phyloP scores from a whole-genome alignment of 2,113 vertebrate genomes.

The Sceloporus tristichus region DNA sequence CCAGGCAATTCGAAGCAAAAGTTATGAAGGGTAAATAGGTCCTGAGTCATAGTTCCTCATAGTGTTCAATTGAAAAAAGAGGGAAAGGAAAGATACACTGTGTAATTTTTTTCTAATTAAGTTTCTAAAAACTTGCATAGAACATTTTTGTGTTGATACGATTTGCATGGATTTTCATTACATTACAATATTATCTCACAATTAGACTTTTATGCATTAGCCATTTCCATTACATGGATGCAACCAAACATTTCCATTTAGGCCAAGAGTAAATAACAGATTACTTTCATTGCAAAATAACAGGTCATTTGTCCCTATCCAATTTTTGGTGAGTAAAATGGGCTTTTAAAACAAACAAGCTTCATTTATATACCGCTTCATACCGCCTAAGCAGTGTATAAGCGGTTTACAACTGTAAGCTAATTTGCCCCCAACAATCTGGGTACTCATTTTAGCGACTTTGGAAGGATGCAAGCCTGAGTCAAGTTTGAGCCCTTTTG shows the following conservation, averaged over 20 bases:
- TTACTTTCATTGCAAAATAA: background rate
- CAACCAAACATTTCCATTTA: background rate
- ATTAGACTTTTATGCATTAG: background rate
- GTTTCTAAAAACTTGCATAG: background rate
- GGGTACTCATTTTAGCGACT: no score
- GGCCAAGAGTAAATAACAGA: background rate
- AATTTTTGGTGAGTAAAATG: fast-evolving
- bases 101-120: background rate
- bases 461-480: no score
- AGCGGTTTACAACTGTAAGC: no score
- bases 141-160: background rate
- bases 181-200: background rate
- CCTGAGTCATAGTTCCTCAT: slow-evolving; percentile 64
- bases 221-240: background rate
- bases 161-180: slow-evolving; percentile 14
- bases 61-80: slow-evolving; percentile 50
- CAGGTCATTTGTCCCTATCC: background rate
- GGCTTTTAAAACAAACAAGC: background rate
- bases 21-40: slow-evolving; percentile 77
- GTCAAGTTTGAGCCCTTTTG: no score
- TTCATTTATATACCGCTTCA: no score
- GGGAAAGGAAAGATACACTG: fast-evolving
- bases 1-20: slow-evolving; percentile 65
- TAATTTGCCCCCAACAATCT: no score
- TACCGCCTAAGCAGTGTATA: no score